These are phyloP conservation scores for Spea multiplicata DNA, from an alignment of 2,113 vertebrate species.

Conservation along the genomic window DNA sequence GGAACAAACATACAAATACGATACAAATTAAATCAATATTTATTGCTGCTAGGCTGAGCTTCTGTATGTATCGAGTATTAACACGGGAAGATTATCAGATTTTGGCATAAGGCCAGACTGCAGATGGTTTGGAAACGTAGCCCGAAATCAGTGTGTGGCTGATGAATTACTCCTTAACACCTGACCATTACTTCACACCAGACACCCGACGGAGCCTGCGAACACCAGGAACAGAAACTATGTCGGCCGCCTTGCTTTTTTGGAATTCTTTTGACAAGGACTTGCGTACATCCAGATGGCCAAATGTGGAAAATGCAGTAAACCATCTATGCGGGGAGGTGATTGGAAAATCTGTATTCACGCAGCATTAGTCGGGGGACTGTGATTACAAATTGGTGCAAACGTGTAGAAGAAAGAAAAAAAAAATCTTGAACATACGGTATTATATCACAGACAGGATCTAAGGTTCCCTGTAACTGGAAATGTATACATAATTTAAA, in stretches of 20 bases:
- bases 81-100: constrained; percentile 54
- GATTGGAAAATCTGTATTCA: constrained; percentile 17
- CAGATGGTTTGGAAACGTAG: constrained; percentile 65
- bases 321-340: constrained; percentile 42
- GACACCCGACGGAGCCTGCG: constrained; percentile 60
- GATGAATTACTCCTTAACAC: constrained; percentile 66
- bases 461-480: not conserved
- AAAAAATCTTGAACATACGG: not conserved
- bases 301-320: constrained; percentile 53
- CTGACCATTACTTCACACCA: constrained; percentile 68
- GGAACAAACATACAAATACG: not conserved
- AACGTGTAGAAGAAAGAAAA: constrained; percentile 12
- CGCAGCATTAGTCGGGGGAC: constrained; percentile 16
- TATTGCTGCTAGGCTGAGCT: not conserved
- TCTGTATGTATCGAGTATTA: constrained; percentile 54
- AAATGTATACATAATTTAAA: not conserved
- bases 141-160: constrained; percentile 63
- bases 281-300: constrained; percentile 63
- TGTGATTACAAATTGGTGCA: constrained; percentile 25
- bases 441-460: not conserved
- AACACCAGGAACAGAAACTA: constrained; percentile 56
- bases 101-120: constrained; percentile 60
- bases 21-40: constrained; percentile 1
- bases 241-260: constrained; percentile 50
- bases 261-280: constrained; percentile 56